These are phyloP conservation scores for Forbesichthys papilliferus DNA, from an alignment of 2,113 vertebrate species.

Conservation along the genomic window DNA sequence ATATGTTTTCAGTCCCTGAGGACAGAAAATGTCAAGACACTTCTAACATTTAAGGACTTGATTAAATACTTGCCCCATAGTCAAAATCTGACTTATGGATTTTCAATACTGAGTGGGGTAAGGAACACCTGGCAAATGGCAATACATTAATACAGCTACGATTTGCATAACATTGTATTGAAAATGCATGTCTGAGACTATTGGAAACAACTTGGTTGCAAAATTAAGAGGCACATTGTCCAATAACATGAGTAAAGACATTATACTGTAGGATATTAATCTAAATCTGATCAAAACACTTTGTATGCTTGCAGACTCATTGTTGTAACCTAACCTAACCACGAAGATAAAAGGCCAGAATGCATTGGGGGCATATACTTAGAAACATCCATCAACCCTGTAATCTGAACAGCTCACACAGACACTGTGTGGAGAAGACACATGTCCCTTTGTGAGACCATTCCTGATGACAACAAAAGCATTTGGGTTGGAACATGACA, in stretches of 20 bases:
- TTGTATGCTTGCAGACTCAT: slow-evolving; percentile 20
- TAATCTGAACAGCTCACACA: slow-evolving; percentile 56
- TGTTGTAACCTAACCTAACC: slow-evolving; percentile 29
- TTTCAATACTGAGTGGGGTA: slow-evolving; percentile 18
- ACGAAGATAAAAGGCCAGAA: slow-evolving; percentile 57
- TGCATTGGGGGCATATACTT: slow-evolving; percentile 33
- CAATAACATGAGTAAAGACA: neutral
- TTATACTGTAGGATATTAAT: neutral
- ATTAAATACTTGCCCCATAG: slow-evolving; percentile 21
- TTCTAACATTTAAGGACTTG: slow-evolving; percentile 33
- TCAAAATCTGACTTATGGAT: slow-evolving; percentile 24
- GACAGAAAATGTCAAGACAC: slow-evolving; percentile 44
- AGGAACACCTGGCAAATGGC: slow-evolving; percentile 34
- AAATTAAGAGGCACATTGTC: neutral
- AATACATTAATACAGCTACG: slow-evolving; percentile 1
- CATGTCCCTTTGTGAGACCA: too few relatives aligned
- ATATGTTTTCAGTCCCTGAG: slow-evolving; percentile 16
- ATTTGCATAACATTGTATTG: neutral
- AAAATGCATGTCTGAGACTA: neutral
- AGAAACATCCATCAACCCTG: slow-evolving; percentile 63
- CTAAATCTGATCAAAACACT: neutral
- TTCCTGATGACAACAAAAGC: too few relatives aligned
- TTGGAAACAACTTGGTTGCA: neutral
- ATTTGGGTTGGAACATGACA: too few relatives aligned
- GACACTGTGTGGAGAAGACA: neutral